Evolutionary conservation across 53 echinoderm and acorn worm species (phyloP), one percentile per base, ranked within the genome.

Genomic region (Mesocentrotus franciscanus): DNA sequence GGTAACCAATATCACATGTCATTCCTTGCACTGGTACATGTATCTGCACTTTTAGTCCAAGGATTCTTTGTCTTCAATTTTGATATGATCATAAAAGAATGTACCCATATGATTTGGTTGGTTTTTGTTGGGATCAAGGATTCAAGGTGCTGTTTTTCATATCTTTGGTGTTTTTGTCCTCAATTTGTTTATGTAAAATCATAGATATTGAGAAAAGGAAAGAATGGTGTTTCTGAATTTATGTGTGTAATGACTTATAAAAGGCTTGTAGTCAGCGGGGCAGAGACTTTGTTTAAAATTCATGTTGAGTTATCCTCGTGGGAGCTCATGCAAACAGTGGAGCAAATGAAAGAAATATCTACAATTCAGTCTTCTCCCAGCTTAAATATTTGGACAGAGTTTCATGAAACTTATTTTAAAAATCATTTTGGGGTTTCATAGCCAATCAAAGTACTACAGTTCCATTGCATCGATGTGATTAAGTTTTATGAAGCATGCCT

Each of bases 1-100:
- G 87, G 87, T 87, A 59, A 57, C 87, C 58, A 57, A 87, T 87
- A 87, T 87, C 20, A 58, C 87, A 87, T 87, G 87, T 87, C 87
- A 58, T 81, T 87, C 29, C 87, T 59, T 10, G 11, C 20, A 39
- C 36, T 42, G 58, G 59, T 59, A n/a, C n/a, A n/a, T n/a, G n/a
- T n/a, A 33, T 87, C n/a, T 87, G 87, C 24, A 87, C 49, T 87
- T 57, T 87, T 18, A 10, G 12, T n/a, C 87, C 87, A n/a, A 29
- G n/a, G 56, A 22, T 58, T 11, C 87, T 87, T 87, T 87, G 87
- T 87, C 87, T 59, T 12, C 4, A 58, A 87, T 87, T 39, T 87
- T 26, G 87, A 84, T 42, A 84, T 84, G 84, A 87, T 87, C 58
- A 87, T 57, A 58, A 24, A 58, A 87, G 42, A 56, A 87, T 58